Evolutionary conservation across 2,113 vertebrate species (phyloP).

Genomic region (Hippocampus comes): DNA sequence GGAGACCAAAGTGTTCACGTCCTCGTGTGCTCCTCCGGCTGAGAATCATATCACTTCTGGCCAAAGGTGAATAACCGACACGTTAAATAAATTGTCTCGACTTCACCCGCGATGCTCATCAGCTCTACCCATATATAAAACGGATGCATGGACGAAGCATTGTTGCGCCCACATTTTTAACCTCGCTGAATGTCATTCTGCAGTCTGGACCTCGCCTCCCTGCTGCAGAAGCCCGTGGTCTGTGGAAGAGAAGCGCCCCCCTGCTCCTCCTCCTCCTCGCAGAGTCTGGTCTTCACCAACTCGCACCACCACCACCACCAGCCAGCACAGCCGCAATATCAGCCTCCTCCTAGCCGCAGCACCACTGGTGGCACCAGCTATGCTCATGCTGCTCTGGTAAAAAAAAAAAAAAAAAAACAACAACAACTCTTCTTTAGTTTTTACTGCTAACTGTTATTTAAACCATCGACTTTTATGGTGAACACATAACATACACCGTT

Average conservation of each 20-base stretch:
- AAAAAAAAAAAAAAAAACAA: background rate
- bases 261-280: slow-evolving; percentile 82
- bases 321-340: slow-evolving; percentile 33
- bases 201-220: slow-evolving; percentile 84
- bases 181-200: background rate
- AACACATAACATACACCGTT: background rate
- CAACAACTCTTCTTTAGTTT: background rate
- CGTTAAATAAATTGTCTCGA: background rate
- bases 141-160: background rate
- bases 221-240: slow-evolving; percentile 84
- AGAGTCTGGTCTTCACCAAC: slow-evolving; percentile 93
- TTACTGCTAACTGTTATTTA: background rate
- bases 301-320: slow-evolving; percentile 77
- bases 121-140: background rate
- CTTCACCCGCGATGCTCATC: background rate
- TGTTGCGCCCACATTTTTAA: background rate
- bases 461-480: background rate
- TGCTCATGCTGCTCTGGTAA: slow-evolving; percentile 80
- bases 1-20: slow-evolving; percentile 95
- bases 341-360: slow-evolving; percentile 63
- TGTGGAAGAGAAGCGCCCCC: slow-evolving; percentile 73
- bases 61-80: slow-evolving; percentile 76
- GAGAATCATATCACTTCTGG: slow-evolving; percentile 84
- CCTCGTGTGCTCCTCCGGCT: slow-evolving; percentile 81
- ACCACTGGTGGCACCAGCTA: slow-evolving; percentile 78